Evolutionary conservation across 2,888 invertebrate species (phyloP).

Genomic region (Ametastegia equiseti): DNA sequence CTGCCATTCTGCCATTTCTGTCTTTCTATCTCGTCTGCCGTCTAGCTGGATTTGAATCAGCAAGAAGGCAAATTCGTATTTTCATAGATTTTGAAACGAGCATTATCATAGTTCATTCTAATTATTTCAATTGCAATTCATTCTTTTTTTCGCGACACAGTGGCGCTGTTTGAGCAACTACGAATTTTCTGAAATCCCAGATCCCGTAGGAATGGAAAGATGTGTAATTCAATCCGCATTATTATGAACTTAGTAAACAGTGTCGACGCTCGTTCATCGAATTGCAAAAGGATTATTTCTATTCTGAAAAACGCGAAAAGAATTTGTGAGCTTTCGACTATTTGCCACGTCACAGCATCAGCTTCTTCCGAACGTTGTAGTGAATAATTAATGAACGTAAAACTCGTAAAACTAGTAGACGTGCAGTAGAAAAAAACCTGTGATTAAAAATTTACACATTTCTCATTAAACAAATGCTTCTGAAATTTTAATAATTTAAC

Average conservation of each 20-base stretch:
- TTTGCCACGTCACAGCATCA: no score
- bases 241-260: background rate
- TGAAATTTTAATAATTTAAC: no score
- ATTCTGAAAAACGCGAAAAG: background rate
- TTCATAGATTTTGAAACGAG: background rate
- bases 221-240: no score
- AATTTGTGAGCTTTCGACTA: background rate
- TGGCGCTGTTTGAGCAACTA: background rate
- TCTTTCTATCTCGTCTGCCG: background rate
- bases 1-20: background rate
- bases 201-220: background rate
- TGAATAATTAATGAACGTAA: no score
- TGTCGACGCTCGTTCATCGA: background rate
- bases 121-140: background rate
- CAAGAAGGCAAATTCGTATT: background rate
- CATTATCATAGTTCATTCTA: background rate
- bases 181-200: background rate
- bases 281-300: background rate
- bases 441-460: no score
- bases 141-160: constrained; percentile 8
- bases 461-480: no score
- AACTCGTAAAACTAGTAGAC: no score
- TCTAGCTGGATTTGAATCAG: background rate
- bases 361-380: no score
- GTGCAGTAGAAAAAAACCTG: no score